Conservation (phyloP, 2,797 vertebrate genomes). For the Oreochromis mossambicus region DNA sequence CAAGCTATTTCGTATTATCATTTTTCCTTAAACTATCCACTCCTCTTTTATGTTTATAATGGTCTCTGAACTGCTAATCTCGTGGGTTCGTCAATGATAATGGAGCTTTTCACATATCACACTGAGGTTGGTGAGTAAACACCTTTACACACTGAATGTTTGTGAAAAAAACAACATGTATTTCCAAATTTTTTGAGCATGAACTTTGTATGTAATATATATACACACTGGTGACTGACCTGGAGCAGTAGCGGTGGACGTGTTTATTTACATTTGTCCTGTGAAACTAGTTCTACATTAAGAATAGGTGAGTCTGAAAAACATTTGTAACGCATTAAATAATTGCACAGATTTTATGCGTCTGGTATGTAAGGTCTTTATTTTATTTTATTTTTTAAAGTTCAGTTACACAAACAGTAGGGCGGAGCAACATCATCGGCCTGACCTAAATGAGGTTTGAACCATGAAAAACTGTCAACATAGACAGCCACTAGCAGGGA, state of each 20-base stretch:
- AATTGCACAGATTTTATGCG: background rate
- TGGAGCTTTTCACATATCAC: background rate
- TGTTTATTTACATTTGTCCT: background rate
- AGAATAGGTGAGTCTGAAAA: background rate
- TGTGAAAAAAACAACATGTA: background rate
- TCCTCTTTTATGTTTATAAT: background rate
- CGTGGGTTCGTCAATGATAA: background rate
- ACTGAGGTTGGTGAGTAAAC: background rate
- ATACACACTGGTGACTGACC: background rate
- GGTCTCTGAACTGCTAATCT: background rate
- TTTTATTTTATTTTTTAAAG: background rate
- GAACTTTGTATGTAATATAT: background rate
- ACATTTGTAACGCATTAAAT: background rate
- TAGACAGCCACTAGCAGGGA: background rate
- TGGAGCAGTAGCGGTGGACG: fast-evolving
- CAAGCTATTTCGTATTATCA: background rate
- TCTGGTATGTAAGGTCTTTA: background rate
- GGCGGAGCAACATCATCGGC: background rate
- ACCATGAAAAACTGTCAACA: background rate
- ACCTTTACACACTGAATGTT: background rate
- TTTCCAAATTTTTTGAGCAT: background rate
- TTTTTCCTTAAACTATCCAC: background rate
- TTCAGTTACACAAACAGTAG: background rate
- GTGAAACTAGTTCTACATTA: background rate
- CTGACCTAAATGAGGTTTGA: background rate